These are phyloP conservation scores for Microctonus hyperodae DNA, from an alignment of 2,888 invertebrate genomes.

Conservation along the genomic window DNA sequence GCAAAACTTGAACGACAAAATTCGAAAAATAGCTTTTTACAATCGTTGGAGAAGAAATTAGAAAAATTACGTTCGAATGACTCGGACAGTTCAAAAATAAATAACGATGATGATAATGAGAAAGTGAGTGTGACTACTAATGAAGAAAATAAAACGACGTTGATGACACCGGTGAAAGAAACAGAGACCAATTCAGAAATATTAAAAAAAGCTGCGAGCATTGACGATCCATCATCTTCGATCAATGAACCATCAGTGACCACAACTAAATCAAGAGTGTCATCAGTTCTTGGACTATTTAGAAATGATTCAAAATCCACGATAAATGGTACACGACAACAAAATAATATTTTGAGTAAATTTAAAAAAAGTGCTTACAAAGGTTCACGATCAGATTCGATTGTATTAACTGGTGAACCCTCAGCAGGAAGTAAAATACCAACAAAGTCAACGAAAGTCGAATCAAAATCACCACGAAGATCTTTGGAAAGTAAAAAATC, in stretches of 20 bases:
- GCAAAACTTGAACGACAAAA: slow-evolving; percentile 44
- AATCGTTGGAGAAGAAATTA: slow-evolving; percentile 74
- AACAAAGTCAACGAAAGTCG: slow-evolving; percentile 47
- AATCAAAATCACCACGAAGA: slow-evolving; percentile 42
- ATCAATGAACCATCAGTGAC: slow-evolving; percentile 65
- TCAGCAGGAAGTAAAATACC: slow-evolving; percentile 54
- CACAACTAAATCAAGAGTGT: slow-evolving; percentile 71
- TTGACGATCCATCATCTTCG: slow-evolving; percentile 69
- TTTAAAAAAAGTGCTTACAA: slow-evolving; percentile 68
- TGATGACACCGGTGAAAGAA: slow-evolving; percentile 62
- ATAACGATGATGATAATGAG: slow-evolving; percentile 64
- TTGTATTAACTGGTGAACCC: slow-evolving; percentile 34
- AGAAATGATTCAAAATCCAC: slow-evolving; percentile 65
- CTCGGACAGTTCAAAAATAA: slow-evolving; percentile 48
- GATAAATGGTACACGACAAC: slow-evolving; percentile 38
- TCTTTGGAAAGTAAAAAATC: slow-evolving; percentile 39
- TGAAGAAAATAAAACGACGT: slow-evolving; percentile 46
- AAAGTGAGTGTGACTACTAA: slow-evolving; percentile 49
- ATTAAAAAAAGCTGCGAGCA: slow-evolving; percentile 75
- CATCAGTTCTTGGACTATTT: slow-evolving; percentile 79
- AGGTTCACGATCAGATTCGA: slow-evolving; percentile 47
- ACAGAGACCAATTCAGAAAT: slow-evolving; percentile 75
- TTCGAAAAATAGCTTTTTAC: slow-evolving; percentile 69
- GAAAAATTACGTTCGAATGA: slow-evolving; percentile 57
- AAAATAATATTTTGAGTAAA: slow-evolving; percentile 56